These are phyloP conservation scores for Spilosoma lubricipeda DNA, from an alignment of 2,888 invertebrate genomes.

Conservation along the genomic window DNA sequence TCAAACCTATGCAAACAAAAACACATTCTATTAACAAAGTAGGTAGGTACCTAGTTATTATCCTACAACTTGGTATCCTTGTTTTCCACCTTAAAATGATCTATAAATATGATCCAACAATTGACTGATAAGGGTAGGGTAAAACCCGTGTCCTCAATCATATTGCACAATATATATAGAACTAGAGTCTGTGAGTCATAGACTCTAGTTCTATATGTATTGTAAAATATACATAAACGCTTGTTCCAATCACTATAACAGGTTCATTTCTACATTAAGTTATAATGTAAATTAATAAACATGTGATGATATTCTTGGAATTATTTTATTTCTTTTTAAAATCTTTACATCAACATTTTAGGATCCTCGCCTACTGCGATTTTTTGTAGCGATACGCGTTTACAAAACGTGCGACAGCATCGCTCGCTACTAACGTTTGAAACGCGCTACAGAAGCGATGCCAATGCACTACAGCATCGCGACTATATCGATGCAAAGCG, in stretches of 20 bases:
- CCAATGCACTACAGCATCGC: too few species aligned
- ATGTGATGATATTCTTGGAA: neutral
- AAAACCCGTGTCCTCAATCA: neutral
- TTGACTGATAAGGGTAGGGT: neutral
- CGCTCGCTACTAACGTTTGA: too few species aligned
- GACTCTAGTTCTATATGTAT: too few species aligned
- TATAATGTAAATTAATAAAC: neutral
- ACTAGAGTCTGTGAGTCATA: neutral
- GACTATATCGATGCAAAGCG: too few species aligned
- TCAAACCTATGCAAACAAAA: too few species aligned
- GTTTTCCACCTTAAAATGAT: conserved; percentile 1
- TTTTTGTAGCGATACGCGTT: too few species aligned
- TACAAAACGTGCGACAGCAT: too few species aligned
- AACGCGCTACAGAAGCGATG: too few species aligned
- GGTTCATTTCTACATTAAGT: neutral
- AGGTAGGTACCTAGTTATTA: neutral
- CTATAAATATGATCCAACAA: neutral
- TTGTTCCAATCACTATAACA: neutral
- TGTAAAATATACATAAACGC: neutral
- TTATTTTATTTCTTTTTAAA: neutral
- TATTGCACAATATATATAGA: neutral
- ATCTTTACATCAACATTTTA: neutral
- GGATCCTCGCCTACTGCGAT: too few species aligned
- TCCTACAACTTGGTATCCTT: neutral
- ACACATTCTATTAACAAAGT: too few species aligned